Evolutionary conservation across 1,140 invertebrate species (phyloP), one percentile per base, ranked within the genome.

Genomic region (Drosophila nannoptera): DNA sequence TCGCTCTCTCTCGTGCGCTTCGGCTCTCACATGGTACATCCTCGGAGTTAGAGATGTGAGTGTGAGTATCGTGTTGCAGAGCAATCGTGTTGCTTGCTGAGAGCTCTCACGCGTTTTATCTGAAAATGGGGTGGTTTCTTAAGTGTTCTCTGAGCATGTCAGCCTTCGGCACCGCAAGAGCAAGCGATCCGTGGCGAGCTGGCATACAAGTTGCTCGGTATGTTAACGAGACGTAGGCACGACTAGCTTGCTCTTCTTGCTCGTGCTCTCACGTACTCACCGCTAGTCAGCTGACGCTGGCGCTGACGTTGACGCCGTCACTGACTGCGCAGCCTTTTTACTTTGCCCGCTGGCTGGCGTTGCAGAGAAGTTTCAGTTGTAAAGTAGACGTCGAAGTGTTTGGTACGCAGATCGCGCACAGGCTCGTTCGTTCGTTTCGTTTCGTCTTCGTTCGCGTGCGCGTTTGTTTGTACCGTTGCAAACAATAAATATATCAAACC

Each of bases 331-430:
- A 66, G 55, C 68, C 48, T 60, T 60, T 69, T 64, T 69, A 54
- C 49, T 73, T 63, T 73, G 73, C 60, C 29, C 40, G 54, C 35
- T 42, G 54, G 29, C 43, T 42, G 59, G 40, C 54, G 43, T 38
- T 36, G 63, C 60, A 49, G 59, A 69, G 59, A 76, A 62, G 54
- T 49, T 71, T 81, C 80, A 82, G 81, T 84, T 78, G 72, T 64
- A 73, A 76, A 76, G 74, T 76, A 67, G 64, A 73, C 78, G 71
- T 75, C 68, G 69, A 61, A 78, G 69, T 60, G 71, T 75, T 70
- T 62, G 58, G 78, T 75, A 77, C 65, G 68, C 33, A 63, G 69
- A 53, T 62, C 8, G n/a, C 35, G 60, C 65, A 46, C 45, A 42
- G 40, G 68, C 8, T 65, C 52, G 53, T 46, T 69, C 33, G 59